Evolutionary conservation across 2,888 invertebrate species (phyloP), one percentile per base, ranked within the genome.

Genomic region (Cremastinae sp.): DNA sequence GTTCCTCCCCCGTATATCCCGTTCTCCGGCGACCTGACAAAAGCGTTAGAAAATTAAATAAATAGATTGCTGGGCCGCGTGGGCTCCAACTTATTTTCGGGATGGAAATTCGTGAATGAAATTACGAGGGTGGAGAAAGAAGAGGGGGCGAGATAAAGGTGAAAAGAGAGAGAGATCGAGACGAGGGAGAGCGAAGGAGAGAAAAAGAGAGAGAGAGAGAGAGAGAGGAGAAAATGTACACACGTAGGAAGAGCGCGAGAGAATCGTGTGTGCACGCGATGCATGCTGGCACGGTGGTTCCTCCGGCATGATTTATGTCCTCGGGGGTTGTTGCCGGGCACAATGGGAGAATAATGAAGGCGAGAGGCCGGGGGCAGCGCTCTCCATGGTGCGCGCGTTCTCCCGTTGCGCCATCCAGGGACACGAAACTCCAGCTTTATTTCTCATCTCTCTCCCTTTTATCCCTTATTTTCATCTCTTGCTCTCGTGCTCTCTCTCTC

Each of bases 321-420:
- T 74, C 71, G 69, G 75, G 78, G 78, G 80, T 73, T 77, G 69
- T 74, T 74, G 74, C 77, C 74, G 75, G 73, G 73, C 70, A 89
- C 88, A 89, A 88, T 89, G 85, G 87, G 82, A 86, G 87, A 88
- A 88, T 88, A 89, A 89, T 87, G 88, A 89, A 87, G 88, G 88
- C 83, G 83, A 82, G 80, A 82, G 28, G 78, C 81, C 80, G 80
- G 79, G 81, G 59, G 41, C 14, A 45, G 71, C 49, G 70, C 70
- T 47, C 28, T 28, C 28, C 5, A 2, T 5, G 56, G 39, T 62
- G 59, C 55, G 59, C 49, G 59, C 70, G 59, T 70, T 70, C 59
- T 65, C 65, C 74, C 70, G 70, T 74, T 65, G 64, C 69, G 74
- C 49, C 58, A 69, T 9, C 66, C 51, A 45, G 68, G 72, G 68